These are phyloP conservation scores for Popillia japonica DNA, from an alignment of 1,140 invertebrate species.

Conservation along the genomic window DNA sequence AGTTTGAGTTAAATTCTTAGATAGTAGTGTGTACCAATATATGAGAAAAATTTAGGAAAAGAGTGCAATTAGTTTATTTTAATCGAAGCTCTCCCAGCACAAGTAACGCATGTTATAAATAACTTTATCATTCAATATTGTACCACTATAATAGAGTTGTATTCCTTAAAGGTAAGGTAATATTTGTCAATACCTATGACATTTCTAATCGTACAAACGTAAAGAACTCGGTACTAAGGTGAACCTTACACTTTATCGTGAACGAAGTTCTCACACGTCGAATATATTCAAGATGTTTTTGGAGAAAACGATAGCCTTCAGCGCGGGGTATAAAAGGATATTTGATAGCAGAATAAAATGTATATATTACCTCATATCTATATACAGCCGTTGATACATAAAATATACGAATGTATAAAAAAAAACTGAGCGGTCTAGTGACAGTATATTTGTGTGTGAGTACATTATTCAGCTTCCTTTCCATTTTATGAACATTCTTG, in stretches of 20 bases:
- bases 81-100: background rate
- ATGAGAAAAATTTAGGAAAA: background rate
- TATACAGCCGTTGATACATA: conserved; percentile 22
- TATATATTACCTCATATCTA: conserved; percentile 24
- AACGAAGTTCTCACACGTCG: background rate
- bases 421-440: background rate
- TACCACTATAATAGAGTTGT: background rate
- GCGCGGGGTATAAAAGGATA: conserved; percentile 12
- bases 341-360: conserved; percentile 34
- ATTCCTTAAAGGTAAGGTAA: background rate
- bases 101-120: too few relatives aligned
- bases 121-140: conserved; percentile 7
- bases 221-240: background rate
- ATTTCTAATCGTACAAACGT: conserved; percentile 9
- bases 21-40: background rate
- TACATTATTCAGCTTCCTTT: background rate
- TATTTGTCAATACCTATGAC: conserved; percentile 1
- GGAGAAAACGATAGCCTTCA: conserved; percentile 2
- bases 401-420: background rate
- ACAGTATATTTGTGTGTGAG: background rate
- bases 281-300: background rate
- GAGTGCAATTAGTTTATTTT: background rate
- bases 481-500: background rate
- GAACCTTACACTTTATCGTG: background rate
- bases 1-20: too few relatives aligned